Evolutionary conservation across 2,888 invertebrate genomes (phyloP).

Genomic region (Luperina testacea): DNA sequence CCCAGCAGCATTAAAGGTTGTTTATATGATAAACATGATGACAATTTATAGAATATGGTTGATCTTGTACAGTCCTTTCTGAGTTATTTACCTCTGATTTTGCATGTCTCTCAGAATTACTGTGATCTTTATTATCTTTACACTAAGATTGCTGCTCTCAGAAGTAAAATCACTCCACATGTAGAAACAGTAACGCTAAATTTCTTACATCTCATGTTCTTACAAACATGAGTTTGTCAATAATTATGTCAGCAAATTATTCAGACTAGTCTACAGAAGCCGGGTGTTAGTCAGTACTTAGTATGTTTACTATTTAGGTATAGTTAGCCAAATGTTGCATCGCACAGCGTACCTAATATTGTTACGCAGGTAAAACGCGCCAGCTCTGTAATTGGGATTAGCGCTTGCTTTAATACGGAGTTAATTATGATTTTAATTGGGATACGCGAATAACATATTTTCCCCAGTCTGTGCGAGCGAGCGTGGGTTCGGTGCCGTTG

Average conservation of each 20-base stretch:
- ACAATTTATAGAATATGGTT: neutral
- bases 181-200: neutral
- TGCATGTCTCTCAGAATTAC: neutral
- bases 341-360: constrained; percentile 1
- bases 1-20: too few species aligned
- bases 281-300: neutral
- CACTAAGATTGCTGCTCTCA: neutral
- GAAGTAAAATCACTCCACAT: neutral
- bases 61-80: neutral
- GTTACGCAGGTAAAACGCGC: constrained; percentile 67
- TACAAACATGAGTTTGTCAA: neutral
- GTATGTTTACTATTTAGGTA: neutral
- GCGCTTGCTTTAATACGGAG: constrained; percentile 83
- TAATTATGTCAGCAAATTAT: neutral
- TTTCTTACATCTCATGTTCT: neutral
- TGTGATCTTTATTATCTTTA: neutral
- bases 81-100: neutral
- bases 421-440: constrained; percentile 88
- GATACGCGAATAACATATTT: constrained; percentile 82
- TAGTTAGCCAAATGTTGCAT: constrained; percentile 21
- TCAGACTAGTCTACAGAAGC: neutral
- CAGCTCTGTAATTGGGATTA: constrained; percentile 82
- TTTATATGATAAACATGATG: neutral
- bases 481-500: constrained; percentile 64
- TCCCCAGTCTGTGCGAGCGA: constrained; percentile 72